Evolutionary conservation across 2,888 invertebrate genomes (phyloP).

Genomic region (Heliconius hortense): DNA sequence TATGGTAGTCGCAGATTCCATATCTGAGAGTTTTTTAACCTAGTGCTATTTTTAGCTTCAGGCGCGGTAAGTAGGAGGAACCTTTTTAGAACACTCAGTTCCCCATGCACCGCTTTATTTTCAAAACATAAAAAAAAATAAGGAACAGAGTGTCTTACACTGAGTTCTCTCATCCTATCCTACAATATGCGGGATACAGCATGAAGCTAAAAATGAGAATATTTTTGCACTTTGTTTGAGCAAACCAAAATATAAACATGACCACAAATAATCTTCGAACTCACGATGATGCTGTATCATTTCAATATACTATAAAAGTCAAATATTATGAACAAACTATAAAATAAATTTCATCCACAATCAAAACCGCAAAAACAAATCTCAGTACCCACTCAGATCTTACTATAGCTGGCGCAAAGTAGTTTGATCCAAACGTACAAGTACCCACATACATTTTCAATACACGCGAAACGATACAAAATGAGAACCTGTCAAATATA

Average conservation of each 20-base stretch:
- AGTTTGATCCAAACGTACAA: background rate
- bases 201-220: no score
- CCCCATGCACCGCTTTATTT: no score
- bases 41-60: no score
- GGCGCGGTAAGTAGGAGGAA: no score
- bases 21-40: background rate
- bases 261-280: background rate
- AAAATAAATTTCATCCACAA: conserved; percentile 4
- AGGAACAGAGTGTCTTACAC: no score
- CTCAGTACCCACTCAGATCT: background rate
- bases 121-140: no score
- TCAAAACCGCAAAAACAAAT: background rate
- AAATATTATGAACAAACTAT: background rate
- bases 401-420: conserved; percentile 5
- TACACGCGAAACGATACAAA: conserved; percentile 22
- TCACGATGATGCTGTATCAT: background rate
- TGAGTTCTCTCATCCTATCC: no score
- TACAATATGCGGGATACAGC: no score
- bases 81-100: no score
- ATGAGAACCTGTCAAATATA: conserved; percentile 32
- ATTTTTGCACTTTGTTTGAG: background rate
- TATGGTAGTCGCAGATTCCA: background rate
- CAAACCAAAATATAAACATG: background rate
- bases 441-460: background rate
- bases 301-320: background rate